phyloP scores from a whole-genome alignment of 2,113 vertebrate genomes.

The Indicator indicator region DNA sequence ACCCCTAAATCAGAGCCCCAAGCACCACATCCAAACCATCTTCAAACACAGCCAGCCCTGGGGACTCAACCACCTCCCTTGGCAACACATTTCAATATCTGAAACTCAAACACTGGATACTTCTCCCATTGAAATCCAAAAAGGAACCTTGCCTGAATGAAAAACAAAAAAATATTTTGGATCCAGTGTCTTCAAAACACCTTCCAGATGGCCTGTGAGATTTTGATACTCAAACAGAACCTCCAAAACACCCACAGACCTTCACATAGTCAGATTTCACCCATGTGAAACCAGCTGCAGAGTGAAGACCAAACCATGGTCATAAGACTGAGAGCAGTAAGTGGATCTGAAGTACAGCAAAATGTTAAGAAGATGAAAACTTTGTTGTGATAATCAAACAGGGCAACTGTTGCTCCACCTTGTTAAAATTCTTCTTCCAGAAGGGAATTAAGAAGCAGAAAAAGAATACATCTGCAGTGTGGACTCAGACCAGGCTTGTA shows the following conservation, averaged over 20 bases:
- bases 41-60: too few relatives aligned
- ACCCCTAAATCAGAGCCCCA: too few relatives aligned
- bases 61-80: too few relatives aligned
- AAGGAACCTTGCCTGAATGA: background rate
- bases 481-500: background rate
- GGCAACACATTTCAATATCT: too few relatives aligned
- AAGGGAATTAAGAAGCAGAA: background rate
- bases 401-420: background rate
- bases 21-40: too few relatives aligned
- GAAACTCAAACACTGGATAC: background rate
- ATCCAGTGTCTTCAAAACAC: background rate
- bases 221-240: constrained; percentile 12
- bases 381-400: background rate
- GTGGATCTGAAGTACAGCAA: background rate
- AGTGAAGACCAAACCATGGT: background rate
- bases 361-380: constrained; percentile 9
- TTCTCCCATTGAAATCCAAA: background rate
- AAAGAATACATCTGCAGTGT: background rate
- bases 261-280: background rate
- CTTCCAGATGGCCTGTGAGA: background rate
- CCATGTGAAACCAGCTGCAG: background rate
- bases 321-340: background rate
- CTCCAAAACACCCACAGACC: background rate
- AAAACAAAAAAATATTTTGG: background rate
- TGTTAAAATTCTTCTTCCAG: constrained; percentile 4